Conservation (phyloP, 2,888 invertebrate genomes). For the Pomacea canaliculata region DNA sequence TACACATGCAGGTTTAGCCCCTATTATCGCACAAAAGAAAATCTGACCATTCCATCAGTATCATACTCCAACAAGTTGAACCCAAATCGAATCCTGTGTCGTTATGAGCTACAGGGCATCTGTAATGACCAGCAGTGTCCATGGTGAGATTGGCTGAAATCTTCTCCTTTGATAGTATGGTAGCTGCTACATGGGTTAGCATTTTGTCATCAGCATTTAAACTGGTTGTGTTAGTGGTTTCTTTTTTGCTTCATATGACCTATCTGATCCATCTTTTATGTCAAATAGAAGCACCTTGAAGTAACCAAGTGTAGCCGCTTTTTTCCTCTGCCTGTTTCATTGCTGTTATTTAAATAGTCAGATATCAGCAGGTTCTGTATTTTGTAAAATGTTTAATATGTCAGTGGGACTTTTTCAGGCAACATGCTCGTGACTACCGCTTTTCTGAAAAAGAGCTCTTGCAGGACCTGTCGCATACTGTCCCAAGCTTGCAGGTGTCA, state of each 20-base stretch:
- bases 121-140: slow-evolving; percentile 65
- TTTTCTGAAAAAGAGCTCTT: slow-evolving; percentile 59
- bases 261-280: no score
- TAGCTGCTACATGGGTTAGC: no score
- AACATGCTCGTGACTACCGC: slow-evolving; percentile 58
- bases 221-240: no score
- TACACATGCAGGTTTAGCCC: slow-evolving; percentile 53
- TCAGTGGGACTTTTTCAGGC: slow-evolving; percentile 43
- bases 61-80: slow-evolving; percentile 57
- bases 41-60: slow-evolving; percentile 46
- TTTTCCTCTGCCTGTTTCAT: no score
- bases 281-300: no score
- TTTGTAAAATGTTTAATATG: no score
- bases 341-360: no score
- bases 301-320: no score
- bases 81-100: slow-evolving; percentile 54
- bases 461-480: slow-evolving; percentile 64
- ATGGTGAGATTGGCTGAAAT: slow-evolving; percentile 45
- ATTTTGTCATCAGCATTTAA: no score
- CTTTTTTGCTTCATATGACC: no score
- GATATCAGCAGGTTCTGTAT: no score
- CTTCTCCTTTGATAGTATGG: no score
- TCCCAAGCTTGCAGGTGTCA: slow-evolving; percentile 56
- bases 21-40: slow-evolving; percentile 60
- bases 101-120: slow-evolving; percentile 61